Base-by-base conservation (phyloP, 2,113 vertebrate genomes). In the Ceyx cyanopectus region DNA sequence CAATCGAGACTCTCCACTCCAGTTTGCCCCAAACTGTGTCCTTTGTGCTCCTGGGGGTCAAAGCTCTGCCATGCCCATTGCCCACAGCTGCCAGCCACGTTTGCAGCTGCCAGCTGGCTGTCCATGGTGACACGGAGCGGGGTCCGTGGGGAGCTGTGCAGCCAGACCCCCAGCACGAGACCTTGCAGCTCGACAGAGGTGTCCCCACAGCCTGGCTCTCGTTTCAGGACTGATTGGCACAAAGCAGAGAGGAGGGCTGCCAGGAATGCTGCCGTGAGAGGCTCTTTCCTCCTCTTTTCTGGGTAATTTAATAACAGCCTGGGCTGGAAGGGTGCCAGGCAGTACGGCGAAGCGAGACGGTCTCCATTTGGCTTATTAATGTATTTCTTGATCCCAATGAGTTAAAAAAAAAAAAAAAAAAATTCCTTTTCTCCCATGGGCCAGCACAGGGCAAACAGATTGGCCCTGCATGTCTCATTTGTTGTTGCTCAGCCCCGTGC, bases 1-100 rank as follows among this genome's bases (percentile, higher is more conserved):
- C 0, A 0, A 23, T 13, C 0, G 0, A 12, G 5, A 2, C 1
- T 2, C 7, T 53, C 15, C 1, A 0, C 54, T 46, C 54, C 34
- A 15, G 4, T 5, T 41, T 41, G 29, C 58, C 53, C 24, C 14
- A 22, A 45, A 56, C 7, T 20, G 19, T 23, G 10, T 43, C 43
- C 19, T 79, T 8, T 43, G 70, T 62, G 20, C 30, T 22, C 29
- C 18, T 29, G 37, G 37, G 54, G 80, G 80, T n/a, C 19, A n/a
- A 29, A 80, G 63, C 68, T 45, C 26, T 45, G 72, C 29, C n/a
- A 32, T 29, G 32, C 51, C n/a, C 80, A 0, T 2, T 43, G 68
- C 30, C 37, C 7, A 2, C 10, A 27, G 40, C 37, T 12, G 40
- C 0, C 1, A 73, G 61, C 13, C 66, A 22, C 5, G 14, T 12